Evolutionary conservation across 2,113 vertebrate species (phyloP).

Genomic region (Phalacrocorax pelagicus): DNA sequence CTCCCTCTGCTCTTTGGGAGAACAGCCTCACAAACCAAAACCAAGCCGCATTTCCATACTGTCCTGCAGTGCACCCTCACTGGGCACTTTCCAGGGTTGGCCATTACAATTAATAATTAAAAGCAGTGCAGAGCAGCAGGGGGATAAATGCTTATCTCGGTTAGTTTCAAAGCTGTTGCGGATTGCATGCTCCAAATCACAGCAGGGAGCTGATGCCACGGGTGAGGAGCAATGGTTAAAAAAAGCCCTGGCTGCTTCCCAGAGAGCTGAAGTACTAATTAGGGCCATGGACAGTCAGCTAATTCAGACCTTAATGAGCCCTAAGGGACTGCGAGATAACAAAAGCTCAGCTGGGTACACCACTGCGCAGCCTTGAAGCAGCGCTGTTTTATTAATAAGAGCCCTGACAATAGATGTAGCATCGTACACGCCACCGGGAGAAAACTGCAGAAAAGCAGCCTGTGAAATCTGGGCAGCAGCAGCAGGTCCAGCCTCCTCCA

Average conservation of each 20-base stretch:
- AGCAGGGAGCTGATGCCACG: neutral
- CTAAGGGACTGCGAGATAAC: neutral
- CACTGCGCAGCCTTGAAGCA: neutral
- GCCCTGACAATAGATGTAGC: neutral
- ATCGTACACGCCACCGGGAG: fast-evolving
- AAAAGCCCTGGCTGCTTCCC: slow-evolving; percentile 15
- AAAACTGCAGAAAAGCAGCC: neutral
- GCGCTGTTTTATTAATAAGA: neutral
- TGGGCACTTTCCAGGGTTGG: neutral
- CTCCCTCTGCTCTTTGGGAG: neutral
- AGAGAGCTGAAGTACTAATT: slow-evolving; percentile 38
- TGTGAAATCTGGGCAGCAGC: neutral
- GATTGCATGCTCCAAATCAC: neutral
- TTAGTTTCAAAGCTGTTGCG: neutral
- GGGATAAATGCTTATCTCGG: neutral
- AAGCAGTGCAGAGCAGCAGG: neutral
- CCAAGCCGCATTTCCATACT: neutral
- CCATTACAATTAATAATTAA: neutral
- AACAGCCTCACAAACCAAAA: neutral
- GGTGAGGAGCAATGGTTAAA: neutral
- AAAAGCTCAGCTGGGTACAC: neutral
- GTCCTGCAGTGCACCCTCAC: neutral
- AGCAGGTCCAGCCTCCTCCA: neutral
- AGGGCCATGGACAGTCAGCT: neutral
- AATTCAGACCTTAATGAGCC: slow-evolving; percentile 38